Evolutionary conservation across 2,888 invertebrate species (phyloP).

Genomic region (Stegana nigrithorax): DNA sequence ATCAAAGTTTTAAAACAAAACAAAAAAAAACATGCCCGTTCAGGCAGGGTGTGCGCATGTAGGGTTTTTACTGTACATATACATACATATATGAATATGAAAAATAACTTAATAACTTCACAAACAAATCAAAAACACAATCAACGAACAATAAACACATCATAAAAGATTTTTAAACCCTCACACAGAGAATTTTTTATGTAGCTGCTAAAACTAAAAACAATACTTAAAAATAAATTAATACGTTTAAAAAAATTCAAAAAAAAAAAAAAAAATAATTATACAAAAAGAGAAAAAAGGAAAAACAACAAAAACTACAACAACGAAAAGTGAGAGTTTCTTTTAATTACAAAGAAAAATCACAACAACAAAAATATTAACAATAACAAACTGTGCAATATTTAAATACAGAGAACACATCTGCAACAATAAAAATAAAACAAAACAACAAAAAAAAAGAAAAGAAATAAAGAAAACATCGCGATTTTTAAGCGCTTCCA

Average conservation of each 20-base stretch:
- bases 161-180: too few relatives aligned
- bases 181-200: too few relatives aligned
- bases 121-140: slow-evolving; percentile 20
- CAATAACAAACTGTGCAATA: background rate
- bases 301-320: slow-evolving; percentile 36
- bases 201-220: background rate
- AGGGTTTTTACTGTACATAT: slow-evolving; percentile 5
- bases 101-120: too few relatives aligned
- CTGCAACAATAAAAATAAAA: slow-evolving; percentile 2
- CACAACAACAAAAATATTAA: slow-evolving; percentile 5
- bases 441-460: slow-evolving; percentile 4
- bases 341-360: background rate
- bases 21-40: too few relatives aligned
- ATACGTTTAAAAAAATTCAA: slow-evolving; percentile 26
- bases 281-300: slow-evolving; percentile 27
- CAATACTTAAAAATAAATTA: background rate
- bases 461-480: slow-evolving; percentile 20
- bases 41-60: too few relatives aligned
- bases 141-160: slow-evolving; percentile 3
- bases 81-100: slow-evolving; percentile 12
- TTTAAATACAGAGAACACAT: background rate
- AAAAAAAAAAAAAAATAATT: slow-evolving; percentile 33
- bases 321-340: slow-evolving; percentile 52
- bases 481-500: background rate
- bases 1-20: too few relatives aligned